These are phyloP conservation scores for Clarias gariepinus DNA, from an alignment of 2,113 vertebrate genomes.

Conservation along the genomic window DNA sequence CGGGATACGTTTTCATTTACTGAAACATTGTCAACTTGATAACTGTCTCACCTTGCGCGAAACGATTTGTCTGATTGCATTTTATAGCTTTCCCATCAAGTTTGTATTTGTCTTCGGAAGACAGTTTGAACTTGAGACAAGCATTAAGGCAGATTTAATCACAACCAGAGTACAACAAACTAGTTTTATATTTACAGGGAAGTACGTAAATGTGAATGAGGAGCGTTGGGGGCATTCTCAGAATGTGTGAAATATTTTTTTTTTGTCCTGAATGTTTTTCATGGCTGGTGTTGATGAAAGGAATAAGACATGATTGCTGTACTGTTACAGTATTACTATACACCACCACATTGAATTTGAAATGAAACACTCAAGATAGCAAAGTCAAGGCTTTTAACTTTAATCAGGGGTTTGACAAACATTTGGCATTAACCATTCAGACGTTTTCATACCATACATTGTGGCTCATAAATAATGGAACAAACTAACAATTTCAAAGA, in stretches of 20 bases:
- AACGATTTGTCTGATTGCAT: background rate
- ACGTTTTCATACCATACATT: too few relatives aligned
- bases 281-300: background rate
- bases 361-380: too few relatives aligned
- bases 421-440: too few relatives aligned
- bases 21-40: slow-evolving; percentile 10
- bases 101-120: background rate
- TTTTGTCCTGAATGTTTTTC: background rate
- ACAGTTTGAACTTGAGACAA: background rate
- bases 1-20: slow-evolving; percentile 2
- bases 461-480: too few relatives aligned
- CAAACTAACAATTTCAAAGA: too few relatives aligned
- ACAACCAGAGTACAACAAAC: background rate
- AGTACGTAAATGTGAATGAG: background rate
- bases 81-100: slow-evolving; percentile 20
- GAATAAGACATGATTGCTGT: background rate
- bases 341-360: too few relatives aligned
- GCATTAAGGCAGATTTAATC: background rate
- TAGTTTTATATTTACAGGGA: background rate
- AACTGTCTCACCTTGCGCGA: background rate
- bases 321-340: background rate
- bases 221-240: background rate
- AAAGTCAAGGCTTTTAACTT: too few relatives aligned
- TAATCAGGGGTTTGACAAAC: too few relatives aligned
- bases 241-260: background rate